A percentile compares a stretch with the other conserved stretches of the same genome.
Evolutionary conservation across 2,888 invertebrate genomes (phyloP).

Genomic region (Timandra comae): DNA sequence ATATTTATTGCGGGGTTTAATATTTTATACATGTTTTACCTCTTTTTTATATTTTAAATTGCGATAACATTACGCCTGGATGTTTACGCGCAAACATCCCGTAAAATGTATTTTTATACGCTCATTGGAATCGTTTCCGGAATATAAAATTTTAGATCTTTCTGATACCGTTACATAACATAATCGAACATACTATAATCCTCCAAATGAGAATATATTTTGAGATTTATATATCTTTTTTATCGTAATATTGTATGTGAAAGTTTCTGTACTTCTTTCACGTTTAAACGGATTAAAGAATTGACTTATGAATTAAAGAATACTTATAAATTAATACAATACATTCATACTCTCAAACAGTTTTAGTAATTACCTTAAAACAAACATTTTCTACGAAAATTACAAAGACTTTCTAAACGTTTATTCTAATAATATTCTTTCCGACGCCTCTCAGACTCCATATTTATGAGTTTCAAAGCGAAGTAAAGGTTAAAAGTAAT

Average conservation of each 20-base stretch:
- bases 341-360: too few relatives aligned
- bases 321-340: too few relatives aligned
- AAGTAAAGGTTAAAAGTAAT: background rate
- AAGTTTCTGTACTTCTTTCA: background rate
- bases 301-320: too few relatives aligned
- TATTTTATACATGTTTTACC: slow-evolving; percentile 1
- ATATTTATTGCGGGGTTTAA: too few relatives aligned
- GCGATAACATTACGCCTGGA: slow-evolving; percentile 19
- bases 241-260: background rate
- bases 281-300: too few relatives aligned
- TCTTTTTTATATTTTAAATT: slow-evolving; percentile 9
- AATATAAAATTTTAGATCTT: slow-evolving; percentile 12
- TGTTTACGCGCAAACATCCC: slow-evolving; percentile 44
- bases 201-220: background rate
- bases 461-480: too few relatives aligned
- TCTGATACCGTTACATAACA: slow-evolving; percentile 3
- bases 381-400: background rate
- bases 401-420: background rate
- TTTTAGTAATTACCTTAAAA: too few relatives aligned
- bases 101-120: slow-evolving; percentile 27
- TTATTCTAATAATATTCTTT: too few relatives aligned
- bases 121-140: slow-evolving; percentile 28
- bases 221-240: background rate
- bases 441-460: too few relatives aligned
- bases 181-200: too few relatives aligned